Evolutionary conservation across 2,113 vertebrate genomes (phyloP).

Genomic region (Melierax canorus): DNA sequence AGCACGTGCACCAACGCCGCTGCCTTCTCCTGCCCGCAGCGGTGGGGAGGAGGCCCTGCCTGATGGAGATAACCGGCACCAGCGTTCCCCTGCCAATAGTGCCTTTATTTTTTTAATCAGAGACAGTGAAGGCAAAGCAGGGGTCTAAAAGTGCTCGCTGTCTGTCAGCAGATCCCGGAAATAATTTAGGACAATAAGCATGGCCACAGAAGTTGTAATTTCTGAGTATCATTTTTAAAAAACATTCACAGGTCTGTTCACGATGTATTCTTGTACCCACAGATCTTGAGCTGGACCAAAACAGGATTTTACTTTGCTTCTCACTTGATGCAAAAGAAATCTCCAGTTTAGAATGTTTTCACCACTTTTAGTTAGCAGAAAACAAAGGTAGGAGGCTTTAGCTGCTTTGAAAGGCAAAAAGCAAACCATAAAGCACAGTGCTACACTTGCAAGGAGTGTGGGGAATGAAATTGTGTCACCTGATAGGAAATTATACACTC

Average conservation of each 20-base stretch:
- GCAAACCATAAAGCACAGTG: background rate
- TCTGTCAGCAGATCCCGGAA: background rate
- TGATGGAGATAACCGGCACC: background rate
- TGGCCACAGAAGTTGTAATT: background rate
- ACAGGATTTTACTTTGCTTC: background rate
- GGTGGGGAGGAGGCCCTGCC: background rate
- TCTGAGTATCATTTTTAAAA: background rate
- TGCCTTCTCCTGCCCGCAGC: background rate
- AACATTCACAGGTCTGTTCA: background rate
- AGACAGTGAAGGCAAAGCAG: background rate
- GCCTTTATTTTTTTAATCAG: background rate
- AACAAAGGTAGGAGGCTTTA: background rate
- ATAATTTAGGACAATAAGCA: background rate
- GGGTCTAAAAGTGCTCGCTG: background rate
- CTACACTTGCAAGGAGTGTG: background rate
- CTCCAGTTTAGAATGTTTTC: background rate
- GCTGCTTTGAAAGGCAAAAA: background rate
- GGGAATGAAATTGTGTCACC: background rate
- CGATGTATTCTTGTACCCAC: background rate
- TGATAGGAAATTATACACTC: background rate
- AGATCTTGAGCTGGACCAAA: background rate
- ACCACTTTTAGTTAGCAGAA: background rate
- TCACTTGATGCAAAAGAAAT: background rate
- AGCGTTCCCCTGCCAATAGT: background rate
- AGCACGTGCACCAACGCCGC: rapidly evolving